Percentiles rank a stretch among this genome's conserved stretches.
Conservation (phyloP, 1,140 invertebrate genomes). For the Ceratosolen fusciceps region DNA sequence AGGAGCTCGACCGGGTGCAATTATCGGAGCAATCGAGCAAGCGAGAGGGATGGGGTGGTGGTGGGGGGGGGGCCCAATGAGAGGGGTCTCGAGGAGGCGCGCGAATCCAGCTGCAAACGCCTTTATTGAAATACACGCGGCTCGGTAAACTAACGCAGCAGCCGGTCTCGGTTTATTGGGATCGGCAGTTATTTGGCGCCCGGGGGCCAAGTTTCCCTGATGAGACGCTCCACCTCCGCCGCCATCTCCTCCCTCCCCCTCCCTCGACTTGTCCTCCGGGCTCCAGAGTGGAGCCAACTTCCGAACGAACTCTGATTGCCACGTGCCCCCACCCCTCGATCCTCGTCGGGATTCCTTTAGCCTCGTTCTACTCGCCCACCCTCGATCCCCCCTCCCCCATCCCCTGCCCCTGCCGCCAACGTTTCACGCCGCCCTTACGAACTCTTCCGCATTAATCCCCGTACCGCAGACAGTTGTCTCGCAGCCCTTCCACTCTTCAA, state of each 20-base stretch:
- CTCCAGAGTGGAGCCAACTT: not conserved
- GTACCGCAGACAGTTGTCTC: not conserved
- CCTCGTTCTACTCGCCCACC: too few relatives aligned
- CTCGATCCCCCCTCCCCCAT: too few relatives aligned
- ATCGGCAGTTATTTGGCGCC: slow-evolving; percentile 36
- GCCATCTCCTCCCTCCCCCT: too few relatives aligned
- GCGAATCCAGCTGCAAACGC: slow-evolving; percentile 19
- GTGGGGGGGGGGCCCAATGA: not conserved
- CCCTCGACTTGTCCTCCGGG: slow-evolving; percentile 20
- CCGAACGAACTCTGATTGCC: slow-evolving; percentile 51
- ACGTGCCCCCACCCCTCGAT: too few relatives aligned
- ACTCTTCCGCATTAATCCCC: slow-evolving; percentile 27
- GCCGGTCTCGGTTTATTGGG: slow-evolving; percentile 20
- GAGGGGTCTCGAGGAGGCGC: not conserved
- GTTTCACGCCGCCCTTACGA: not conserved
- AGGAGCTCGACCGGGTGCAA: not conserved
- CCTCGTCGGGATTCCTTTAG: too few relatives aligned
- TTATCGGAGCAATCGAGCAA: not conserved
- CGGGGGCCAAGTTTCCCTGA: slow-evolving; percentile 28
- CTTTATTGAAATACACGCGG: slow-evolving; percentile 25
- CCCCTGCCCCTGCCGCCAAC: slow-evolving; percentile 15
- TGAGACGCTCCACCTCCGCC: slow-evolving; percentile 22
- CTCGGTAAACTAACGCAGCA: not conserved
- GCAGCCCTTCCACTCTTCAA: not conserved
- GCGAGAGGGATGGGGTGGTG: not conserved